Base-by-base conservation (phyloP, 2,797 vertebrate species). In the Phalanger gymnotis region DNA sequence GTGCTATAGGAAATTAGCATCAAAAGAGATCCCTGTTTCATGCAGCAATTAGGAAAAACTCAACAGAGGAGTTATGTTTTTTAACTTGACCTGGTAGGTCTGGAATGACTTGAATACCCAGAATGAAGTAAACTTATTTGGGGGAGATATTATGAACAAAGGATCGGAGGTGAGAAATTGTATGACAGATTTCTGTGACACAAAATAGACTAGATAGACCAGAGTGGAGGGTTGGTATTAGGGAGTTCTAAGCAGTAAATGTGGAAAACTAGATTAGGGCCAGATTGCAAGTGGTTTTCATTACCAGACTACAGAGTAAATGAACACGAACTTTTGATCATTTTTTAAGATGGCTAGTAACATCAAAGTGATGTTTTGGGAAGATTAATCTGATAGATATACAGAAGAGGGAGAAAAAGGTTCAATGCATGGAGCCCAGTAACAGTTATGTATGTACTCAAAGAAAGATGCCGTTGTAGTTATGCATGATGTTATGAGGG, bases 81-180 rank as follows among this genome's bases (percentile, higher is more conserved):
- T 10, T 30, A 54, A 30, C 90, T 61, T 90, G 89, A n/a, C 54
- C 93, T 95, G 95, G 55, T 89, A 28, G 89, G 31, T 56, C n/a
- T 57, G 61, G 11, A 28, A 11, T 2, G 11, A 53, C 57, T 91
- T 94, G 87, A 58, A 9, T 57, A 94, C 47, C 14, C 47, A 91
- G 14, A 54, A 73, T 22, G n/a, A 40, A 73, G n/a, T 9, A 11
- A 73, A 1, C 22, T 73, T 73, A 73, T 73, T 73, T 73, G n/a
- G 66, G 7, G 16, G 90, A 40, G 19, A 25, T 9, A n/a, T 2
- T 40, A 73, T 73, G 66, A 11, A 1, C 57, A 31, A 56, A 94
- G 31, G 12, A 13, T 40, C 25, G 66, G 66, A 66, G 28, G 61
- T 4, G 54, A 58, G 91, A 91, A 57, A 90, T 47, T 1, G 14